Percentiles rank a stretch among this genome's conserved stretches.
Evolutionary conservation across 2,888 invertebrate species (phyloP).

Genomic region (Drosophila kambysellisi): DNA sequence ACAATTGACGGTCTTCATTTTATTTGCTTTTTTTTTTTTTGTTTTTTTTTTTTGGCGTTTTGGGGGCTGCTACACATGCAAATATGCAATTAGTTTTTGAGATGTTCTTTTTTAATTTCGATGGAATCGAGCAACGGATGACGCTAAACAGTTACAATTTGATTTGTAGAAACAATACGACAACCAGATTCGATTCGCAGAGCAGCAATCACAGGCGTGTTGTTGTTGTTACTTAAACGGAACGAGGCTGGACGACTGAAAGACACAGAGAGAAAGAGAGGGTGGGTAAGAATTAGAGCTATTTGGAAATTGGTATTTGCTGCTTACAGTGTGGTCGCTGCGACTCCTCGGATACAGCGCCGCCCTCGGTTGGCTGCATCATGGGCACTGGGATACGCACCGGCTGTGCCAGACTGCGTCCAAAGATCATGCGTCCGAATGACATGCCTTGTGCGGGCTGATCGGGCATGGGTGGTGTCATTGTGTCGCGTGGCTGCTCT

Average conservation of each 20-base stretch:
- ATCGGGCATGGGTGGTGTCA: slow-evolving; percentile 84
- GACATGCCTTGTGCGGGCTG: slow-evolving; percentile 80
- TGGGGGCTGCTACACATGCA: slow-evolving; percentile 70
- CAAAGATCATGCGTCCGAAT: slow-evolving; percentile 84
- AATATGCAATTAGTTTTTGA: slow-evolving; percentile 39
- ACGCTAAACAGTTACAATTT: slow-evolving; percentile 46
- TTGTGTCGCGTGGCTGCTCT: slow-evolving; percentile 83
- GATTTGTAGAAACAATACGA: slow-evolving; percentile 32
- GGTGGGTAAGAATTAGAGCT: slow-evolving; percentile 6
- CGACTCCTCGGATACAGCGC: slow-evolving; percentile 73
- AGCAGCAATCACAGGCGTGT: slow-evolving; percentile 91
- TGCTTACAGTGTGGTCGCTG: slow-evolving; percentile 92
- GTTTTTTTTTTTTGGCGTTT: slow-evolving; percentile 64
- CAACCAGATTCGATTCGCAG: slow-evolving; percentile 74
- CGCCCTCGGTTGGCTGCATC: slow-evolving; percentile 87
- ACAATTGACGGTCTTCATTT: slow-evolving; percentile 21
- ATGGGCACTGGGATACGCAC: slow-evolving; percentile 86
- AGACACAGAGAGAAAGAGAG: slow-evolving; percentile 58
- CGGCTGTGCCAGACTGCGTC: slow-evolving; percentile 85
- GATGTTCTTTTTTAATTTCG: slow-evolving; percentile 41
- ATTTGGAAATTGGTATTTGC: background rate
- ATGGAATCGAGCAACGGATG: slow-evolving; percentile 56
- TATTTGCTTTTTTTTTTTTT: slow-evolving; percentile 5
- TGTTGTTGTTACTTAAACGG: slow-evolving; percentile 87
- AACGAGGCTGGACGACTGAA: slow-evolving; percentile 93